Percentiles rank a stretch among this genome's conserved stretches.
Evolutionary conservation across 2,888 invertebrate species (phyloP).

Genomic region (Sphecodes monilicornis): DNA sequence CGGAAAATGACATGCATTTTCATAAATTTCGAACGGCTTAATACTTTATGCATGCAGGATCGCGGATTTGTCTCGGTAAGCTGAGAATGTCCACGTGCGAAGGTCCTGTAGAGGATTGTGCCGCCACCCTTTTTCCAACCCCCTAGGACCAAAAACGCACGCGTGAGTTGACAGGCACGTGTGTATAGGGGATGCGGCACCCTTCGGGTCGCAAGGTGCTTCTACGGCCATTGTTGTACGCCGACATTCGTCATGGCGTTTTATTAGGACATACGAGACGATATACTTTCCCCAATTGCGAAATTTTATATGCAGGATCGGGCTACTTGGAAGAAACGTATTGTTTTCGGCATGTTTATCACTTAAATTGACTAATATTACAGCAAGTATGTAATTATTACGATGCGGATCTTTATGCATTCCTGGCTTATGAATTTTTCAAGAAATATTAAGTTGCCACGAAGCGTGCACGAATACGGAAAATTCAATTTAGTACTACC

Average conservation of each 20-base stretch:
- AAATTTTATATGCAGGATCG: background rate
- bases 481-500: too few relatives aligned
- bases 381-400: too few relatives aligned
- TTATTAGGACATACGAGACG: conserved; percentile 60
- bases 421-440: too few relatives aligned
- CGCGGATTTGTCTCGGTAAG: conserved; percentile 84
- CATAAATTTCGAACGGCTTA: conserved; percentile 83
- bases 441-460: too few relatives aligned
- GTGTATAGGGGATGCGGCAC: conserved; percentile 71
- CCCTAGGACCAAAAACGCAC: conserved; percentile 76
- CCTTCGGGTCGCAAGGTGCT: conserved; percentile 77
- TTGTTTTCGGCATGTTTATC: background rate
- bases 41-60: conserved; percentile 84
- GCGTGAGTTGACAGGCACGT: conserved; percentile 78
- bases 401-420: too few relatives aligned
- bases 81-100: conserved; percentile 84
- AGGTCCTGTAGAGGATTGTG: conserved; percentile 66
- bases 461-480: too few relatives aligned
- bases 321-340: background rate
- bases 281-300: conserved; percentile 46
- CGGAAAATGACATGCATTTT: conserved; percentile 81
- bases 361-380: background rate
- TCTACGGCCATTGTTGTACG: conserved; percentile 66
- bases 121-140: conserved; percentile 63
- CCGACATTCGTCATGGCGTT: conserved; percentile 69